Percentiles rank a stretch among this genome's conserved stretches.
These are phyloP conservation scores for Lethenteron reissneri DNA, from an alignment of 2,113 vertebrate genomes.

Conservation along the genomic window DNA sequence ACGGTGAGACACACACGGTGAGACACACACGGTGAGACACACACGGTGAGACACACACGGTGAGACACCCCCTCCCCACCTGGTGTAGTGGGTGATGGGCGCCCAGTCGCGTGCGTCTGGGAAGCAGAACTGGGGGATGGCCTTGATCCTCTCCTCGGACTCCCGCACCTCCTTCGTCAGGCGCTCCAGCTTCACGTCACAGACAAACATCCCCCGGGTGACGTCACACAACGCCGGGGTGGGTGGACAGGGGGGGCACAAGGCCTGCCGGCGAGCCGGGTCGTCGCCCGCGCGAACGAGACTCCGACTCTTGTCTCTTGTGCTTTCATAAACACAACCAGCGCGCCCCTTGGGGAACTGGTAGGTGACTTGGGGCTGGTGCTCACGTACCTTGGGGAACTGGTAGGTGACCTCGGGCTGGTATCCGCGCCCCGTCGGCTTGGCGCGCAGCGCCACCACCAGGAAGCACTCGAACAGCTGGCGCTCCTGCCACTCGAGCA, in stretches of 20 bases:
- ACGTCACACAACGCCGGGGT: too few relatives aligned
- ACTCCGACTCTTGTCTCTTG: too few relatives aligned
- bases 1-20: too few relatives aligned
- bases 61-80: conserved; percentile 25
- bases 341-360: too few relatives aligned
- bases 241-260: too few relatives aligned
- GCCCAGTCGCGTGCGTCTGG: conserved; percentile 96
- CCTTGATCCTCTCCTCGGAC: conserved; percentile 83
- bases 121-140: conserved; percentile 95
- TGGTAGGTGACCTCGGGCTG: conserved; percentile 86
- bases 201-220: too few relatives aligned
- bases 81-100: conserved; percentile 69
- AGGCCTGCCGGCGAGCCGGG: too few relatives aligned
- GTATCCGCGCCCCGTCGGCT: conserved; percentile 71
- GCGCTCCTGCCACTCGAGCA: conserved; percentile 94
- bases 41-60: not conserved
- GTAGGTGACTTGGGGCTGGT: conserved; percentile 4
- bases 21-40: too few relatives aligned
- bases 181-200: conserved; percentile 47
- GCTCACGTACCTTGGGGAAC: conserved; percentile 63
- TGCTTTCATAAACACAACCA: too few relatives aligned
- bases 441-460: conserved; percentile 87
- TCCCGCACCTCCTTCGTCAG: conserved; percentile 90
- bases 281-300: too few relatives aligned
- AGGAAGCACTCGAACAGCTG: conserved; percentile 96